Evolutionary conservation across 1,140 invertebrate genomes (phyloP).

Genomic region (Philopotamus ludificatus): DNA sequence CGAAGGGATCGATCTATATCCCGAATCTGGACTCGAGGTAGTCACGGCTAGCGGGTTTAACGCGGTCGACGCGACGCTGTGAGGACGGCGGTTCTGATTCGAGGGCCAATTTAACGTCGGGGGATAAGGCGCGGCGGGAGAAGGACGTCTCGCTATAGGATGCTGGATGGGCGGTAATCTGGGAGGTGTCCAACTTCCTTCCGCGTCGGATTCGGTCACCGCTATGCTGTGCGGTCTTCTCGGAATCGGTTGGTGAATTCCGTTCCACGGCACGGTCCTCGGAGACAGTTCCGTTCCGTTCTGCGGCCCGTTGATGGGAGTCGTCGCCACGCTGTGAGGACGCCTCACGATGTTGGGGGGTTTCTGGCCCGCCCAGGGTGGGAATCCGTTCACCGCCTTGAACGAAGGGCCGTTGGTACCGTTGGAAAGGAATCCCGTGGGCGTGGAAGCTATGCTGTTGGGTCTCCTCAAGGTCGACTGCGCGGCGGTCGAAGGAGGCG

Average conservation of each 20-base stretch:
- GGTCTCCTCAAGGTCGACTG: conserved; percentile 51
- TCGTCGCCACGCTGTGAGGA: conserved; percentile 53
- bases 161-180: conserved; percentile 48
- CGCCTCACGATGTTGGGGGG: conserved; percentile 44
- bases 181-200: conserved; percentile 47
- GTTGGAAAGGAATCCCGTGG: conserved; percentile 7
- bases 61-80: conserved; percentile 47
- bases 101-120: conserved; percentile 50
- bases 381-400: conserved; percentile 36
- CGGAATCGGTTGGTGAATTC: conserved; percentile 49
- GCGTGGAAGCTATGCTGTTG: conserved; percentile 49
- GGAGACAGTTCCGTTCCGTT: conserved; percentile 9
- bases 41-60: conserved; percentile 11
- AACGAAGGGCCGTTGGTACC: conserved; percentile 24
- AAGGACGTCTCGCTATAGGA: conserved; percentile 45
- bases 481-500: conserved; percentile 39
- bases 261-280: conserved; percentile 51
- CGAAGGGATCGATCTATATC: conserved; percentile 57
- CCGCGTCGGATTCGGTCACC: conserved; percentile 47
- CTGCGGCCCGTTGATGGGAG: conserved; percentile 40
- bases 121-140: conserved; percentile 46
- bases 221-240: conserved; percentile 54
- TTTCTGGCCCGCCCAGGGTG: conserved; percentile 25
- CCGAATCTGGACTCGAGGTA: conserved; percentile 53
- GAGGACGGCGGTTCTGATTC: conserved; percentile 54